These are phyloP conservation scores for Malaclemys terrapin DNA, from an alignment of 2,113 vertebrate species.

Conservation along the genomic window DNA sequence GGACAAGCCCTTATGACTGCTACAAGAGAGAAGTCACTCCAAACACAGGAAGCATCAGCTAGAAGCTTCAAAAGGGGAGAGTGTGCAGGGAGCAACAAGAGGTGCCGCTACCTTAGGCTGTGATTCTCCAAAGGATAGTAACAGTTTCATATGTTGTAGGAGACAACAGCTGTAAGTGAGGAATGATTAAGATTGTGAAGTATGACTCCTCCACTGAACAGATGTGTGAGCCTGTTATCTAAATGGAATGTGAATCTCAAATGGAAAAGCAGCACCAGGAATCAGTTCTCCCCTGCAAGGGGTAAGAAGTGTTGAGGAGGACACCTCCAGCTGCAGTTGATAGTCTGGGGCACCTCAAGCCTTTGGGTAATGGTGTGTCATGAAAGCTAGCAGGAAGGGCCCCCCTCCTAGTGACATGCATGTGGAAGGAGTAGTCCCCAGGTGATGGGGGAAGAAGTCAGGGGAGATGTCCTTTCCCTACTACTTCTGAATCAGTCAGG, in stretches of 20 bases:
- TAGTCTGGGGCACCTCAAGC: not conserved
- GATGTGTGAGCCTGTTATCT: not conserved
- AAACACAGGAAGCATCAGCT: not conserved
- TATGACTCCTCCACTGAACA: not conserved
- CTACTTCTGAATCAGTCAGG: not conserved
- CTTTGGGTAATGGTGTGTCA: not conserved
- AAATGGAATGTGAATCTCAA: not conserved
- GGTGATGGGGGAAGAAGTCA: not conserved
- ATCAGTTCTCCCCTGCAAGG: not conserved
- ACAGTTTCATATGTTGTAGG: not conserved
- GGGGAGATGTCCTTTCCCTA: not conserved
- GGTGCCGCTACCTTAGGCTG: not conserved
- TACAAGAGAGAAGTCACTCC: not conserved
- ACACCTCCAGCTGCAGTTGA: not conserved
- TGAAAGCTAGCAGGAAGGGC: not conserved
- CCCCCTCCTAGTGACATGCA: not conserved
- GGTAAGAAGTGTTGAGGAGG: not conserved
- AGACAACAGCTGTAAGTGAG: not conserved
- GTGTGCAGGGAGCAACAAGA: not conserved
- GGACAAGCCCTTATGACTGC: not conserved
- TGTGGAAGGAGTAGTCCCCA: not conserved
- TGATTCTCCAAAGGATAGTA: not conserved
- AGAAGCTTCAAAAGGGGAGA: not conserved
- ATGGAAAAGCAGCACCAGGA: not conserved
- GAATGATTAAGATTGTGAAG: not conserved